Evolutionary conservation across 1,140 invertebrate species (phyloP).

Genomic region (Hycleus cichorii): DNA sequence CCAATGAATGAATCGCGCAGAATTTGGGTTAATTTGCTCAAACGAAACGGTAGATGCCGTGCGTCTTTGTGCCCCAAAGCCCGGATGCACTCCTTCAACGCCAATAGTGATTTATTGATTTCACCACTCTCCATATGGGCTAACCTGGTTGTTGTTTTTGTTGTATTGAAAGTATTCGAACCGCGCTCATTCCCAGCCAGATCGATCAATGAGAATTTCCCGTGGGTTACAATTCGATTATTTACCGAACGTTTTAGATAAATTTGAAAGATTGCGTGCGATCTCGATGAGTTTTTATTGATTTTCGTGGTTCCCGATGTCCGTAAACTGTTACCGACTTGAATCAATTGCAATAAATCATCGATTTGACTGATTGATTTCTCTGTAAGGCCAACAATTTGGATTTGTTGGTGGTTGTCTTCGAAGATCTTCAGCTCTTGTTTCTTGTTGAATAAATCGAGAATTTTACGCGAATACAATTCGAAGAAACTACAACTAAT

Average conservation of each 20-base stretch:
- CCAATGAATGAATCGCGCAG: conserved; percentile 98
- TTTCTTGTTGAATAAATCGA: conserved; percentile 86
- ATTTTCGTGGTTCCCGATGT: conserved; percentile 91
- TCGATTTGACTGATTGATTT: conserved; percentile 75
- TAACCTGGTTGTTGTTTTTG: conserved; percentile 65
- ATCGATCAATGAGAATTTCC: conserved; percentile 99
- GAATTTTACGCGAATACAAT: conserved; percentile 95
- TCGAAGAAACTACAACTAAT: conserved; percentile 92
- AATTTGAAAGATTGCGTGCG: conserved; percentile 91
- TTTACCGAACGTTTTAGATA: conserved; percentile 64
- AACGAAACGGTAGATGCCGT: conserved; percentile 93
- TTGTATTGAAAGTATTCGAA: conserved; percentile 90
- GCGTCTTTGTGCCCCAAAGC: conserved; percentile 84
- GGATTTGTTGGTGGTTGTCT: conserved; percentile 84
- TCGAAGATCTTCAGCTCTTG: conserved; percentile 87
- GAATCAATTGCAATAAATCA: conserved; percentile 82
- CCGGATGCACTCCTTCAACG: conserved; percentile 96
- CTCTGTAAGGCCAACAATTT: conserved; percentile 90
- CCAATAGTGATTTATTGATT: conserved; percentile 96
- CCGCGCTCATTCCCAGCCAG: conserved; percentile 97
- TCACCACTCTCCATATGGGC: conserved; percentile 86
- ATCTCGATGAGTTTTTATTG: conserved; percentile 89
- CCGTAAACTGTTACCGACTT: conserved; percentile 69
- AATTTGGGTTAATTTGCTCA: conserved; percentile 96
- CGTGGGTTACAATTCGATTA: conserved; percentile 46